These are phyloP conservation scores for Melanotaenia pygmaea DNA, from an alignment of 2,797 vertebrate genomes.

Conservation along the genomic window DNA sequence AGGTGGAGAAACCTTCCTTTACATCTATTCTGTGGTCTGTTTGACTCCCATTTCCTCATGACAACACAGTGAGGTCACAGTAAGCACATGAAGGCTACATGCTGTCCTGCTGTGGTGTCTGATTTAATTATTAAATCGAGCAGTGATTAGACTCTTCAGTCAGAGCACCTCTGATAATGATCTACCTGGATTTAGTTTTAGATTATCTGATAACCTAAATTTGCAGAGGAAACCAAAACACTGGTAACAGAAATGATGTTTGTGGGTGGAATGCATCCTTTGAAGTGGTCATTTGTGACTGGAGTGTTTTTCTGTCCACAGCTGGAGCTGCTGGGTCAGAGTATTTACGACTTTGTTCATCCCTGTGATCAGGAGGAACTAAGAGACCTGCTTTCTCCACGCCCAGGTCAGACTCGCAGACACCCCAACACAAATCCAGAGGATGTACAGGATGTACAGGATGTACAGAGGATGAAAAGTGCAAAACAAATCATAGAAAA, in stretches of 20 bases:
- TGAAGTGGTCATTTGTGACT: neutral
- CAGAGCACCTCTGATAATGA: neutral
- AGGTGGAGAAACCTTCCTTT: neutral
- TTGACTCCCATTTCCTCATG: slow-evolving; percentile 7
- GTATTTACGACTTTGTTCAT: slow-evolving; percentile 89
- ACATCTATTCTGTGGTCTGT: slow-evolving; percentile 26
- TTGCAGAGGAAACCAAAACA: too few species aligned
- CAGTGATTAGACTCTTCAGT: neutral
- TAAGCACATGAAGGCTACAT: neutral
- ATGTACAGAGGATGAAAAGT: too few species aligned
- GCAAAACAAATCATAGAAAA: too few species aligned
- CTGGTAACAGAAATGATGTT: too few species aligned
- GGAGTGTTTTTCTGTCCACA: slow-evolving; percentile 47
- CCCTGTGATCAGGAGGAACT: slow-evolving; percentile 92
- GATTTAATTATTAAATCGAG: neutral
- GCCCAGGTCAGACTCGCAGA: slow-evolving; percentile 77
- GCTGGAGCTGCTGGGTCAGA: slow-evolving; percentile 91
- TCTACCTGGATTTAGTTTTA: neutral
- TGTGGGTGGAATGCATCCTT: too few species aligned
- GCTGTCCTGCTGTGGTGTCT: neutral
- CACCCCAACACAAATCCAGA: neutral
- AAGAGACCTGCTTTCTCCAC: slow-evolving; percentile 84
- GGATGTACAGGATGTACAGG: too few species aligned
- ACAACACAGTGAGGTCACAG: neutral
- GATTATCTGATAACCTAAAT: neutral